Evolutionary conservation across 1,140 invertebrate species (phyloP), one percentile per base, ranked within the genome.

Genomic region (Trachelipus rathkii): DNA sequence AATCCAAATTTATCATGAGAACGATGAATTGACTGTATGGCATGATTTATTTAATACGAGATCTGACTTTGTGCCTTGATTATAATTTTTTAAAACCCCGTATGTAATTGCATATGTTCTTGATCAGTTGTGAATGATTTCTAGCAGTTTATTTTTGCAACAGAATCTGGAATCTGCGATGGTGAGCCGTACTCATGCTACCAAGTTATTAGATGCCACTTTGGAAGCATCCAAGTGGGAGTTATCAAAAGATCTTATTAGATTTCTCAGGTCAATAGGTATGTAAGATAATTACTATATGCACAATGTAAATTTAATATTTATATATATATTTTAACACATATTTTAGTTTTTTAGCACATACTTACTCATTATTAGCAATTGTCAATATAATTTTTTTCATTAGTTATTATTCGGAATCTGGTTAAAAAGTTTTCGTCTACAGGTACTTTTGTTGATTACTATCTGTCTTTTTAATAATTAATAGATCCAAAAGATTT

Each of bases 221-320:
- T 84, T 99, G 53, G 93, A 97, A 82, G 89, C 92, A 80, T 90
- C 92, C 66, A 90, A 93, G 84, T 99, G 96, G 96, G 94, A 96
- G 84, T 86, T 99, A 15, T 95, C 95, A 5, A 92, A 94, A 84
- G 96, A 99, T 85, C 87, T 99, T 10, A 93, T 97, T 21, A 88
- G 97, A 15, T 99, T 99, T 86, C 87, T 98, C 0, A 90, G 93
- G 83, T 94, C 95, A 10, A 99, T 99, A 81, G 93, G 91, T 92
- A 85, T 73, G 78, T 13, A 44, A 6, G 33, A 33, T 33, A 11
- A 5, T 4, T 68, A 68, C n/a, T 19, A 60, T 60, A 60, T 60
- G 4, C 53, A n/a, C 19, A 7, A 60, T 60, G 8, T 60, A 3
- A 21, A n/a, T 2, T n/a, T 60, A n/a, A n/a, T 8, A n/a, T 60